phyloP scores from a whole-genome alignment of 1,140 invertebrate genomes.

The Atta cephalotes region DNA sequence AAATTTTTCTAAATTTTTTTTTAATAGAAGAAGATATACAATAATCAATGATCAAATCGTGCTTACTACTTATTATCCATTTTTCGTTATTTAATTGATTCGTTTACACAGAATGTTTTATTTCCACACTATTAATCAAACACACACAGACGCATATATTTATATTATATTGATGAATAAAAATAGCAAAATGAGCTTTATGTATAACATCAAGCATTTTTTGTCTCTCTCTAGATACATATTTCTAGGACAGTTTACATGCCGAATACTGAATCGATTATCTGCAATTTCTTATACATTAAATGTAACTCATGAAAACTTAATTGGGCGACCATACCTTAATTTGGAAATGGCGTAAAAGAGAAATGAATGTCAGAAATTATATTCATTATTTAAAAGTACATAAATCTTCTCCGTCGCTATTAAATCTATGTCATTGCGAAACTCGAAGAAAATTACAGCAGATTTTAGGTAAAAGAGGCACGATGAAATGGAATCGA shows the following conservation, averaged over 20 bases:
- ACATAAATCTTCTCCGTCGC: slow-evolving; percentile 34
- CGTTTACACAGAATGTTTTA: background rate
- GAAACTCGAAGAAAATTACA: slow-evolving; percentile 42
- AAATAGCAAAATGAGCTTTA: background rate
- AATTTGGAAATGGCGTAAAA: slow-evolving; percentile 51
- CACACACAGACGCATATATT: background rate
- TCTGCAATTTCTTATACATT: slow-evolving; percentile 7
- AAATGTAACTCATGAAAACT: slow-evolving; percentile 2
- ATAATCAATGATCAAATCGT: slow-evolving; percentile 68
- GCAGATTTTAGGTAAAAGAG: slow-evolving; percentile 34
- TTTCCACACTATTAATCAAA: background rate
- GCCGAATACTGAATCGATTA: slow-evolving; percentile 25
- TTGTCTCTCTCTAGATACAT: background rate
- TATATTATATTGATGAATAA: slow-evolving; percentile 24
- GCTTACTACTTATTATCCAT: slow-evolving; percentile 16
- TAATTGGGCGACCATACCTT: background rate
- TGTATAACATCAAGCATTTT: background rate
- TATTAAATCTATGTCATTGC: slow-evolving; percentile 34
- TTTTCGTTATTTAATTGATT: slow-evolving; percentile 31
- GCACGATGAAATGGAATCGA: slow-evolving; percentile 17
- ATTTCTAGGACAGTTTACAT: slow-evolving; percentile 3
- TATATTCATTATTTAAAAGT: slow-evolving; percentile 42
- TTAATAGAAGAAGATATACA: slow-evolving; percentile 20
- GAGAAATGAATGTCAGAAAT: slow-evolving; percentile 59
- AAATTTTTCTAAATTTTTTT: background rate